Evolutionary conservation across 2,888 invertebrate genomes (phyloP).

Genomic region (Philereme vetulata): DNA sequence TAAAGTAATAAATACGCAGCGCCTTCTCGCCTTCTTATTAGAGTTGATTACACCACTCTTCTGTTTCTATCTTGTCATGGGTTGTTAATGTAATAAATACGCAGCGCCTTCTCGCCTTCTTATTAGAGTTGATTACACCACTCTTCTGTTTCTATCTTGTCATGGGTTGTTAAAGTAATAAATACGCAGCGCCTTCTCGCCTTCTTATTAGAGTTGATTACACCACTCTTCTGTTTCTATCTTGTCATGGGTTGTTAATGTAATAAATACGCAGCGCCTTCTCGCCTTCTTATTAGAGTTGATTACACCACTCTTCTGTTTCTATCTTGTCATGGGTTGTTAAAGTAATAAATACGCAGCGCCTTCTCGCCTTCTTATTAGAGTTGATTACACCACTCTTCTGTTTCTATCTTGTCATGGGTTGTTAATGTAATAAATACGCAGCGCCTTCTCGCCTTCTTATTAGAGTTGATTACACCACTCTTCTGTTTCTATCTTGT

Average conservation of each 20-base stretch:
- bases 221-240: constrained; percentile 74
- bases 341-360: constrained; percentile 69
- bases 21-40: constrained; percentile 78
- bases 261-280: constrained; percentile 70
- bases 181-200: constrained; percentile 74
- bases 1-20: constrained; percentile 69
- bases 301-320: constrained; percentile 75
- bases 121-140: constrained; percentile 77
- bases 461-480: constrained; percentile 77
- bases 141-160: constrained; percentile 74
- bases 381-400: constrained; percentile 74
- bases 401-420: constrained; percentile 74
- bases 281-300: constrained; percentile 77
- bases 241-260: constrained; percentile 72
- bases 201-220: constrained; percentile 78
- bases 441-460: constrained; percentile 75
- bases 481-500: constrained; percentile 74
- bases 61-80: constrained; percentile 74
- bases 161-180: constrained; percentile 70
- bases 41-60: constrained; percentile 74
- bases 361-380: constrained; percentile 78
- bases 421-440: constrained; percentile 71
- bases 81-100: constrained; percentile 71
- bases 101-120: constrained; percentile 75
- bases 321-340: constrained; percentile 74